Percentiles rank a stretch among this genome's conserved stretches.
Conservation (phyloP, 1,140 invertebrate genomes). For the Antheraea pernyi region DNA sequence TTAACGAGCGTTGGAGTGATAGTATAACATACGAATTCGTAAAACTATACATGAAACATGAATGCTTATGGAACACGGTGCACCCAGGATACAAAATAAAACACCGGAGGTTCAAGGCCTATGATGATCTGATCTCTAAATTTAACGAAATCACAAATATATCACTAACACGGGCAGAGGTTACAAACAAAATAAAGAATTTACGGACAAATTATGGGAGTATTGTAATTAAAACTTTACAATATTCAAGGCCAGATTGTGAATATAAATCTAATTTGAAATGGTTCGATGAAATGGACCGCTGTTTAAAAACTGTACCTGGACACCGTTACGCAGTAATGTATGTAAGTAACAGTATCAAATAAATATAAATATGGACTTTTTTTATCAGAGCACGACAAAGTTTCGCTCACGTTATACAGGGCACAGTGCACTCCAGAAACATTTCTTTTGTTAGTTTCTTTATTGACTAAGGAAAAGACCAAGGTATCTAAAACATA, state of each 20-base stretch:
- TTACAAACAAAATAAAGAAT: constrained; percentile 71
- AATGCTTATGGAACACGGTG: constrained; percentile 66
- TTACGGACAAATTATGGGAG: constrained; percentile 66
- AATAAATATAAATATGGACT: background rate
- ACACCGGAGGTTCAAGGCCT: constrained; percentile 50
- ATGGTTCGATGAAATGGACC: constrained; percentile 64
- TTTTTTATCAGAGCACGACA: background rate
- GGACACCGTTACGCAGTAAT: constrained; percentile 2
- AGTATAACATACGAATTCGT: constrained; percentile 61
- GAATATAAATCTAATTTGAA: constrained; percentile 52
- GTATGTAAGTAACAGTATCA: background rate
- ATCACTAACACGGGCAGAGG: constrained; percentile 42
- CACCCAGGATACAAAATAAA: constrained; percentile 55
- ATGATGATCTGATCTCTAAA: constrained; percentile 49
- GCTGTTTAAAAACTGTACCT: constrained; percentile 24
- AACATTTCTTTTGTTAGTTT: too few relatives aligned
- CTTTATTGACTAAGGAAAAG: too few relatives aligned
- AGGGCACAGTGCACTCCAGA: too few relatives aligned
- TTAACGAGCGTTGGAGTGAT: constrained; percentile 55
- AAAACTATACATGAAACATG: constrained; percentile 63
- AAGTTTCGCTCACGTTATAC: too few relatives aligned
- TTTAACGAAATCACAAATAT: constrained; percentile 54
- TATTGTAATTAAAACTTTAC: constrained; percentile 64
- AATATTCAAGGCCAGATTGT: constrained; percentile 37
- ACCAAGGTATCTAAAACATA: too few relatives aligned